Percentiles rank a stretch among this genome's conserved stretches.
Conservation (phyloP, 1,140 invertebrate species). For the Microplitis demolitor region DNA sequence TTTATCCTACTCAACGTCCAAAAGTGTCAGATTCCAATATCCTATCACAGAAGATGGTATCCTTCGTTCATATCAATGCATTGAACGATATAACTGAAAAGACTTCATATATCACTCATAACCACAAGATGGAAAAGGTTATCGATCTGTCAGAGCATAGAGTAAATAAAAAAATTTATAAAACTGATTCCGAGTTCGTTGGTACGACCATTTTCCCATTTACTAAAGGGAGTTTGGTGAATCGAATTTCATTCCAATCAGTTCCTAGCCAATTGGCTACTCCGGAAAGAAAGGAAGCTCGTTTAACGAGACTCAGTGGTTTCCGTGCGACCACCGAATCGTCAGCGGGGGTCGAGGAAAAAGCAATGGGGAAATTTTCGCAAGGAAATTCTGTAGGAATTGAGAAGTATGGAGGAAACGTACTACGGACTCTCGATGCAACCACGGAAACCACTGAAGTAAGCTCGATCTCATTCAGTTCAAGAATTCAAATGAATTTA, state of each 20-base stretch:
- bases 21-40: constrained; percentile 22
- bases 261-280: constrained; percentile 18
- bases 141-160: constrained; percentile 15
- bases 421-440: constrained; percentile 21
- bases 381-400: background rate
- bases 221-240: constrained; percentile 14
- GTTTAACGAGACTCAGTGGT: constrained; percentile 8
- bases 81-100: constrained; percentile 3
- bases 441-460: constrained; percentile 15
- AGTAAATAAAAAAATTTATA: background rate
- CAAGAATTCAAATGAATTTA: constrained; percentile 2
- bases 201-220: constrained; percentile 18
- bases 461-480: background rate
- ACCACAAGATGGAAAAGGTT: constrained; percentile 29
- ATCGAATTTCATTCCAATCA: constrained; percentile 33
- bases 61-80: constrained; percentile 20
- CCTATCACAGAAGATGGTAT: constrained; percentile 25
- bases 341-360: background rate
- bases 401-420: constrained; percentile 3
- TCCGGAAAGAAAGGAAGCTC: constrained; percentile 6
- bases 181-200: background rate
- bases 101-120: constrained; percentile 9
- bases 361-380: background rate
- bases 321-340: background rate
- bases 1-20: constrained; percentile 9